Evolutionary conservation across 1,140 invertebrate species (phyloP), one percentile per base, ranked within the genome.

Genomic region (Asobara japonica): DNA sequence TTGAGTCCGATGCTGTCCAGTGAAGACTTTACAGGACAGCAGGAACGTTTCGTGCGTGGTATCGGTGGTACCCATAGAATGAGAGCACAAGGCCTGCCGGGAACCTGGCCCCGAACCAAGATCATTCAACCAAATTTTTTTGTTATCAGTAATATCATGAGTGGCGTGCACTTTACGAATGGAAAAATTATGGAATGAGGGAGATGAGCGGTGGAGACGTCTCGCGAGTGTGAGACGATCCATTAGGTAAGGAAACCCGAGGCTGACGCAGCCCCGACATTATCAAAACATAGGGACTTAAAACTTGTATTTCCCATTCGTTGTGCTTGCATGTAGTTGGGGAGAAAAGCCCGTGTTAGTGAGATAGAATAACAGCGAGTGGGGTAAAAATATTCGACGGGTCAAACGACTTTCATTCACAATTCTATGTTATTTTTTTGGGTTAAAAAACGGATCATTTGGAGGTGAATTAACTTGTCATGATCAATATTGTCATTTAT

Each of bases 361-460:
- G 82, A 84, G 83, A 83, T 84, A 82, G 75, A 84, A 84, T 82
- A 84, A 84, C 80, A 84, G 73, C 82, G 77, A 81, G 75, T 81
- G 76, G 79, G 73, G 79, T 76, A 84, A 82, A 84, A 83, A 84
- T 83, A 84, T 84, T 84, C 80, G n/a, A 78, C 72, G 69, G 75
- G 74, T 76, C 36, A 38, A 77, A 66, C 76, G 78, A 72, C 38
- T 71, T 69, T 20, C 31, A 60, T 60, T 60, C n/a, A 27, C 27
- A 11, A 27, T 65, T 65, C 62, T 31, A 27, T 36, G 1, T 33
- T 4, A 10, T 29, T 29, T 33, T 65, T 65, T 20, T 56, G n/a
- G 10, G 8, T 56, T 56, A 56, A 8, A 56, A 1, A 8, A 56
- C 36, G 8, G n/a, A 8, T 38, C 31, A 41, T 67, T 27, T 38